A percentile compares a stretch with the other conserved stretches of the same genome.
These are phyloP conservation scores for Parnassius smintheus DNA, from an alignment of 2,888 invertebrate genomes.

Conservation along the genomic window DNA sequence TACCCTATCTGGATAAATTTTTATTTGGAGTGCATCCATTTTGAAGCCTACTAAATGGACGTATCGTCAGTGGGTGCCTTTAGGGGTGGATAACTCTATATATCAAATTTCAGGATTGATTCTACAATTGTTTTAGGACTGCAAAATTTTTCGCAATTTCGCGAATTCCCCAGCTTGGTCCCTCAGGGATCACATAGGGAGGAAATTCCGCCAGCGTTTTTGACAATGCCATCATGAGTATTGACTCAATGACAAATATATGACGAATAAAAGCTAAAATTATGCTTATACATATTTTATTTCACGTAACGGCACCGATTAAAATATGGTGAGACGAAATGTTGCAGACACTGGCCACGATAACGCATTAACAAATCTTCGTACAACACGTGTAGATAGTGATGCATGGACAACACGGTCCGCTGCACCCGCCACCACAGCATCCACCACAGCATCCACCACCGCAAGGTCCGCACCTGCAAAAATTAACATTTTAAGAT, in stretches of 20 bases:
- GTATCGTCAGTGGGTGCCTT: too few relatives aligned
- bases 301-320: slow-evolving; percentile 31
- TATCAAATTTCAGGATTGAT: too few relatives aligned
- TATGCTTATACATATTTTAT: slow-evolving; percentile 29
- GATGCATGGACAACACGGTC: slow-evolving; percentile 55
- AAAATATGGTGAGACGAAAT: slow-evolving; percentile 20
- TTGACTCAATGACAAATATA: neutral
- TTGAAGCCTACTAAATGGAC: too few relatives aligned
- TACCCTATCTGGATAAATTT: too few relatives aligned
- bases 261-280: neutral
- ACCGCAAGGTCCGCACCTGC: slow-evolving; percentile 20
- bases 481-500: neutral
- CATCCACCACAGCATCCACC: slow-evolving; percentile 37
- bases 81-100: too few relatives aligned
- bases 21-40: too few relatives aligned
- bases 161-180: too few relatives aligned
- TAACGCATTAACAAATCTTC: slow-evolving; percentile 59
- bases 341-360: slow-evolving; percentile 38
- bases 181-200: too few relatives aligned
- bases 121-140: too few relatives aligned
- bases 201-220: too few relatives aligned
- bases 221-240: too few relatives aligned
- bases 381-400: slow-evolving; percentile 73
- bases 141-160: too few relatives aligned
- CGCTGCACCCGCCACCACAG: slow-evolving; percentile 42